Conservation (phyloP, 53 echinoderm and acorn worm genomes). For the Crossaster papposus region DNA sequence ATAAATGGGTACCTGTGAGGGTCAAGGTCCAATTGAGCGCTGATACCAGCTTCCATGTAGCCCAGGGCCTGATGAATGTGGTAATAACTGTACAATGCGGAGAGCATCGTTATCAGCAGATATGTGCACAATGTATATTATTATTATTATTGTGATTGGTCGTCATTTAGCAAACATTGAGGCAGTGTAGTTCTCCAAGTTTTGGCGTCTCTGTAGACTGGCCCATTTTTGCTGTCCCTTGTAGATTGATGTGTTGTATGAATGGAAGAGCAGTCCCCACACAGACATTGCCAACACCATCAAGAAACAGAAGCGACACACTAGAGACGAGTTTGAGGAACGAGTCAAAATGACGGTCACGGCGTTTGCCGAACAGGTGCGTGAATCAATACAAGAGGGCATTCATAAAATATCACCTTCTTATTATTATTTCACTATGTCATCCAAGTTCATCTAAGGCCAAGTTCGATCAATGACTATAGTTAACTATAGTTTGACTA, state of each 20-base stretch:
- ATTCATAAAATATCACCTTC: background rate
- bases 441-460: too few species aligned
- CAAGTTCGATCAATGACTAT: too few species aligned
- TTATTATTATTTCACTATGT: background rate
- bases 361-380: slow-evolving; percentile 98
- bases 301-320: slow-evolving; percentile 96
- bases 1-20: too few species aligned
- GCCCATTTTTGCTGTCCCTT: background rate
- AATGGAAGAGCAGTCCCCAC: slow-evolving; percentile 93
- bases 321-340: slow-evolving; percentile 95
- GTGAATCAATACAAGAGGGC: background rate
- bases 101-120: too few species aligned
- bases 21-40: too few species aligned
- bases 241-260: slow-evolving; percentile 96
- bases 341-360: slow-evolving; percentile 75
- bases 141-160: background rate
- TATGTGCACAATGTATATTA: too few species aligned
- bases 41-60: too few species aligned
- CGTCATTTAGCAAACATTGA: background rate
- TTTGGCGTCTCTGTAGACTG: background rate
- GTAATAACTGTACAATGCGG: too few species aligned
- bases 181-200: background rate
- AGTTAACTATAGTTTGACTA: too few species aligned
- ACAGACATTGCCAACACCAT: slow-evolving; percentile 82
- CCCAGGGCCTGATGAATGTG: too few species aligned